Percentiles rank a stretch among this genome's conserved stretches.
Conservation (phyloP, 2,113 vertebrate species). For the Sialia sialis region DNA sequence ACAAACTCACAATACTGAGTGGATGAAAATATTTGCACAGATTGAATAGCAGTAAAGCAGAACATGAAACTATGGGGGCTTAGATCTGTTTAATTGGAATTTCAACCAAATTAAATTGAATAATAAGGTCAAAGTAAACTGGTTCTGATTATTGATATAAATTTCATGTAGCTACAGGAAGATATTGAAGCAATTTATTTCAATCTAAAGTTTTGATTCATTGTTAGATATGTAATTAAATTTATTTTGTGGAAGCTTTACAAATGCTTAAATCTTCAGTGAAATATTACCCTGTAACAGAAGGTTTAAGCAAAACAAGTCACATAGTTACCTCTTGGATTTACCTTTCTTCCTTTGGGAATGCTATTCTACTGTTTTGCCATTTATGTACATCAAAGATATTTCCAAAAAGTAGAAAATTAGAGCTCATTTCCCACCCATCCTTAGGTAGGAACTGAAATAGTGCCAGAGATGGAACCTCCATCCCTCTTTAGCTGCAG, state of each 20-base stretch:
- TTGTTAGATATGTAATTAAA: not conserved
- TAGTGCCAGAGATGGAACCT: not conserved
- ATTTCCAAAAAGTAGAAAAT: not conserved
- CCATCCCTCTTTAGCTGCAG: not conserved
- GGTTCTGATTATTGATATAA: slow-evolving; percentile 6
- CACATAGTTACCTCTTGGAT: not conserved
- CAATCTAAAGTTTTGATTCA: not conserved
- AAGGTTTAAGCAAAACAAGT: not conserved
- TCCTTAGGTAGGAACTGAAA: not conserved
- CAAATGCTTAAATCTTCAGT: not conserved
- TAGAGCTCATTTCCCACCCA: not conserved
- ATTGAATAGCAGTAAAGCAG: not conserved
- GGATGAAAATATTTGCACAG: not conserved
- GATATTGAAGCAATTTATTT: slow-evolving; percentile 33
- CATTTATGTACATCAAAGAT: not conserved
- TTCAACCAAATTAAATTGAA: not conserved
- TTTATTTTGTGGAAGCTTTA: not conserved
- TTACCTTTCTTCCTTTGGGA: not conserved
- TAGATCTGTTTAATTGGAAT: not conserved
- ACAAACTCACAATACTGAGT: not conserved
- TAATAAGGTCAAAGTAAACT: slow-evolving; percentile 10
- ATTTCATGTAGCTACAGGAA: not conserved
- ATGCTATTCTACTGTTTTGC: not conserved
- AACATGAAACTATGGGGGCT: not conserved
- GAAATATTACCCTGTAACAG: not conserved